These are phyloP conservation scores for Apis dorsata DNA, from an alignment of 1,140 invertebrate genomes.

Conservation along the genomic window DNA sequence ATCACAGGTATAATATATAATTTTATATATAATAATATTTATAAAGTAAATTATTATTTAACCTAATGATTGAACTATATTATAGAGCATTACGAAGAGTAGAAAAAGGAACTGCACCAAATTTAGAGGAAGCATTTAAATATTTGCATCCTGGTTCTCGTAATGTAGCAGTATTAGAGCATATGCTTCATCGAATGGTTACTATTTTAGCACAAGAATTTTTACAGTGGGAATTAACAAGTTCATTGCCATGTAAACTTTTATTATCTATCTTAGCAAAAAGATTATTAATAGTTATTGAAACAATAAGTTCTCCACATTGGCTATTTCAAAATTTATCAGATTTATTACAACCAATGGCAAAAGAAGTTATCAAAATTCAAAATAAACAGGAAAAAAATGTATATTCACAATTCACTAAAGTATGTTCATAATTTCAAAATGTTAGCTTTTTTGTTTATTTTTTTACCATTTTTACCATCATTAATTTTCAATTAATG, in stretches of 20 bases:
- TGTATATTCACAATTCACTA: not conserved
- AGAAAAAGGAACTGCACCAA: slow-evolving; percentile 68
- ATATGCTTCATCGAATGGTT: slow-evolving; percentile 82
- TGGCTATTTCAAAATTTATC: slow-evolving; percentile 69
- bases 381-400: slow-evolving; percentile 41
- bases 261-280: slow-evolving; percentile 83
- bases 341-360: slow-evolving; percentile 54
- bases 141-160: slow-evolving; percentile 78
- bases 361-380: slow-evolving; percentile 17
- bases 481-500: slow-evolving; percentile 6
- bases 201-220: slow-evolving; percentile 83
- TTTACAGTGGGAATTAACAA: slow-evolving; percentile 84
- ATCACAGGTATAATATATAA: slow-evolving; percentile 64
- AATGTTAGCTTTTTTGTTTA: not conserved
- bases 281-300: slow-evolving; percentile 77
- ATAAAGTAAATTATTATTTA: slow-evolving; percentile 2
- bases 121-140: slow-evolving; percentile 74
- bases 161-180: slow-evolving; percentile 78
- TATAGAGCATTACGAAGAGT: slow-evolving; percentile 71
- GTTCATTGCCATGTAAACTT: slow-evolving; percentile 83
- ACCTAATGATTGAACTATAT: slow-evolving; percentile 24
- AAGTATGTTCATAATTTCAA: slow-evolving; percentile 11
- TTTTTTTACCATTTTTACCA: not conserved
- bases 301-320: slow-evolving; percentile 68
- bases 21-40: slow-evolving; percentile 2